Evolutionary conservation across 2,888 invertebrate species (phyloP).

Genomic region (Agrochola macilenta): DNA sequence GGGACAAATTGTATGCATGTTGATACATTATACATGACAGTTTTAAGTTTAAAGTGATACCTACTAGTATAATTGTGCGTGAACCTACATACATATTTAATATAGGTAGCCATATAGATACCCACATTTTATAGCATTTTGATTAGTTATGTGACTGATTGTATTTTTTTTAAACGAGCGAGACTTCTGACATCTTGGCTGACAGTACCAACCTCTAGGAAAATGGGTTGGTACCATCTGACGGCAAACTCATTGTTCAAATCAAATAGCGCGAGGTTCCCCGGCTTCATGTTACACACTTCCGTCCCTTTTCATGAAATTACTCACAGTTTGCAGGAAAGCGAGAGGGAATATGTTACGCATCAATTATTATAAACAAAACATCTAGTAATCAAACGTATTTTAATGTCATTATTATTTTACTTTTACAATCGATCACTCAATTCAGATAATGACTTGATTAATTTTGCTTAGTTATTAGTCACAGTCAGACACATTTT

Average conservation of each 20-base stretch:
- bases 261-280: too few species aligned
- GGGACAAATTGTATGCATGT: slow-evolving; percentile 54
- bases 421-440: not conserved
- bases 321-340: too few species aligned
- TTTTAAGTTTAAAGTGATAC: slow-evolving; percentile 49
- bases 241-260: too few species aligned
- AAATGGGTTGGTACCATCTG: too few species aligned
- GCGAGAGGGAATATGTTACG: too few species aligned
- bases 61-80: slow-evolving; percentile 38
- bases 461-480: not conserved
- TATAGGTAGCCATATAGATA: not conserved
- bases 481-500: not conserved
- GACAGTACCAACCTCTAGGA: too few species aligned
- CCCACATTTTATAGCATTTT: not conserved
- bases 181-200: too few species aligned
- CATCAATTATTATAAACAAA: too few species aligned
- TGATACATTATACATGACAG: slow-evolving; percentile 62
- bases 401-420: not conserved
- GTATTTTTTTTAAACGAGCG: not conserved
- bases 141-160: not conserved
- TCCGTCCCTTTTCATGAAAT: too few species aligned
- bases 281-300: too few species aligned
- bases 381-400: too few species aligned
- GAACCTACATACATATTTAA: slow-evolving; percentile 31
- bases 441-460: not conserved